These are phyloP conservation scores for Trachelus stipa DNA, from an alignment of 2,888 invertebrate genomes.

Conservation along the genomic window DNA sequence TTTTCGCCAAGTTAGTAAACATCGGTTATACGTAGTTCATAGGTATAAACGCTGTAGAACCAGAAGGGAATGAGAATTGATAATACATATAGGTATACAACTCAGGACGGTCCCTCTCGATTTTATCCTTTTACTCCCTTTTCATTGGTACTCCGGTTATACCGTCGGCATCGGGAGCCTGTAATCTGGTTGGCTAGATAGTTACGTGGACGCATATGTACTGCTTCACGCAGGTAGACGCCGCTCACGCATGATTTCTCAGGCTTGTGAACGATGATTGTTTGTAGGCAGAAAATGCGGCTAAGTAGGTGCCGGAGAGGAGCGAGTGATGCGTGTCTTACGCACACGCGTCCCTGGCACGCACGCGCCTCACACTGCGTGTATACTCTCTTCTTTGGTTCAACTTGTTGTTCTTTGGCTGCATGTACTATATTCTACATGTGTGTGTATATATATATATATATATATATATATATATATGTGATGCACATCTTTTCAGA, in stretches of 20 bases:
- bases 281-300: conserved; percentile 25
- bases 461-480: conserved; percentile 1
- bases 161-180: conserved; percentile 32
- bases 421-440: neutral
- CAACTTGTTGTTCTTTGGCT: neutral
- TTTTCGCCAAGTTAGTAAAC: neutral
- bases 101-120: neutral
- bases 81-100: neutral
- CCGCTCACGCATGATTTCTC: conserved; percentile 20
- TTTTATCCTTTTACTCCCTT: neutral
- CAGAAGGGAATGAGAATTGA: neutral
- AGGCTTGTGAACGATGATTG: conserved; percentile 19
- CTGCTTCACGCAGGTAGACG: neutral
- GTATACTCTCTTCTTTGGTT: neutral
- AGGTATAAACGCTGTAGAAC: neutral
- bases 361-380: neutral
- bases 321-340: conserved; percentile 10
- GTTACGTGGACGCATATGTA: conserved; percentile 20
- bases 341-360: conserved; percentile 1
- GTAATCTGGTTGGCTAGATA: conserved; percentile 37
- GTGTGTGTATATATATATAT: neutral
- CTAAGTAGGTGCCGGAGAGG: conserved; percentile 24
- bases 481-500: neutral
- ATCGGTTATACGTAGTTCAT: neutral
- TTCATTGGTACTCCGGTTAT: conserved; percentile 6